A percentile compares a stretch with the other conserved stretches of the same genome.
Evolutionary conservation across 2,888 invertebrate species (phyloP).

Genomic region (Pterostichus madidus): DNA sequence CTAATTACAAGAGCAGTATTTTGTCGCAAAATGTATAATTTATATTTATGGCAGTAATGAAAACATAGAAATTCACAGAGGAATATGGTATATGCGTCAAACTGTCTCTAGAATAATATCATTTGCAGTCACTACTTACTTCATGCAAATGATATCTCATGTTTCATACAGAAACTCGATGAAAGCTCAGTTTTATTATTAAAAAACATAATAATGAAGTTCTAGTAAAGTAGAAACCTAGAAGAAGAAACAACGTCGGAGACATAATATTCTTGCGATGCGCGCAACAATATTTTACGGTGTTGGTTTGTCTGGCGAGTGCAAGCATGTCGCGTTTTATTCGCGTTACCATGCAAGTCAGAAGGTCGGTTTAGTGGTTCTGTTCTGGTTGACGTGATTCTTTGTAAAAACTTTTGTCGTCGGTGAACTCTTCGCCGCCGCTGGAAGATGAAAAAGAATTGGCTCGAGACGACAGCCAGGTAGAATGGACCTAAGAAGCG

Average conservation of each 20-base stretch:
- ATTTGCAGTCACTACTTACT: neutral
- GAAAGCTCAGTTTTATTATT: neutral
- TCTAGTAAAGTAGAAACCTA: too few species aligned
- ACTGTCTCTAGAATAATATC: conserved; percentile 12
- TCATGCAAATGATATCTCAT: neutral
- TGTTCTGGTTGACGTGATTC: conserved; percentile 60
- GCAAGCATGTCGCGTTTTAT: neutral
- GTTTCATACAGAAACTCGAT: too few species aligned
- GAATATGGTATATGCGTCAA: neutral
- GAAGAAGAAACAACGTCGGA: too few species aligned
- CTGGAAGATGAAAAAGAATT: conserved; percentile 63
- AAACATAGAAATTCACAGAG: conserved; percentile 57
- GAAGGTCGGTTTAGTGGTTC: conserved; percentile 54
- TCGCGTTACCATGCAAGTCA: conserved; percentile 31
- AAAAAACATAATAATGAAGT: too few species aligned
- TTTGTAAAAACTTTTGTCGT: conserved; percentile 63
- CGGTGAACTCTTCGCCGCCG: conserved; percentile 23
- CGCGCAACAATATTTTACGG: too few species aligned
- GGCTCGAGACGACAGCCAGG: conserved; percentile 60
- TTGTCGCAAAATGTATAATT: conserved; percentile 66
- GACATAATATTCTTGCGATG: too few species aligned
- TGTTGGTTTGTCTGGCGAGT: neutral
- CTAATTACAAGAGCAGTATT: conserved; percentile 61
- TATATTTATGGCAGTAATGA: conserved; percentile 62
- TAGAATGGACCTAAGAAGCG: conserved; percentile 66